Conservation (phyloP, 1,140 invertebrate species). For the Camponotus floridanus region DNA sequence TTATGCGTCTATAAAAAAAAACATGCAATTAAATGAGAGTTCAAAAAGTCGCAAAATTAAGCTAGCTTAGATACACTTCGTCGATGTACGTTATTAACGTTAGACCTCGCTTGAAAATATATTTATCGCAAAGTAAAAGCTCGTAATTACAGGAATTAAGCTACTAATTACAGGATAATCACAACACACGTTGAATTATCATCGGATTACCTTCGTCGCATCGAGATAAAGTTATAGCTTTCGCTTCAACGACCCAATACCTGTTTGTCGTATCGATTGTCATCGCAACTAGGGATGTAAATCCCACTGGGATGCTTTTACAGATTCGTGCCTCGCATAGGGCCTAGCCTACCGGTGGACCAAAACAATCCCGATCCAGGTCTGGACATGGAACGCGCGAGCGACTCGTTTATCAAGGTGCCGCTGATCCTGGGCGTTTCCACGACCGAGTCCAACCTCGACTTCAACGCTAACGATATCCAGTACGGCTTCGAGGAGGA, state of each 20-base stretch:
- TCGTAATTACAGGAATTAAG: no score
- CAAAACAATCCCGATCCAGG: constrained; percentile 88
- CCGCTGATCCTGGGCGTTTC: constrained; percentile 90
- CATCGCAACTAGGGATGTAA: neutral
- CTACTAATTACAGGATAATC: constrained; percentile 30
- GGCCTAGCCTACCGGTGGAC: constrained; percentile 90
- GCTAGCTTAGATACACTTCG: constrained; percentile 2
- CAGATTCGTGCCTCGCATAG: constrained; percentile 86
- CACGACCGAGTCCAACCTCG: constrained; percentile 92
- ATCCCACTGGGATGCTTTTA: constrained; percentile 23
- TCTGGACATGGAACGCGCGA: constrained; percentile 89
- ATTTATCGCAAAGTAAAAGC: no score
- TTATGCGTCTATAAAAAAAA: no score
- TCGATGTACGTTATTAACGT: neutral
- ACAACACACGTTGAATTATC: constrained; percentile 27
- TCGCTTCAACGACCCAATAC: constrained; percentile 31
- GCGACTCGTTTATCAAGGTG: constrained; percentile 90
- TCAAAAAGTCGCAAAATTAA: neutral
- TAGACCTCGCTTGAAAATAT: neutral
- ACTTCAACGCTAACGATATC: constrained; percentile 92
- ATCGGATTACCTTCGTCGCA: constrained; percentile 34
- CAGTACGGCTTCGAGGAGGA: constrained; percentile 93
- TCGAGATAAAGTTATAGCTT: constrained; percentile 34
- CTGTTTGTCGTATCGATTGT: constrained; percentile 31
- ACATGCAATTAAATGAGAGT: neutral